These are phyloP conservation scores for Nezara viridula DNA, from an alignment of 2,888 invertebrate genomes.

Conservation along the genomic window DNA sequence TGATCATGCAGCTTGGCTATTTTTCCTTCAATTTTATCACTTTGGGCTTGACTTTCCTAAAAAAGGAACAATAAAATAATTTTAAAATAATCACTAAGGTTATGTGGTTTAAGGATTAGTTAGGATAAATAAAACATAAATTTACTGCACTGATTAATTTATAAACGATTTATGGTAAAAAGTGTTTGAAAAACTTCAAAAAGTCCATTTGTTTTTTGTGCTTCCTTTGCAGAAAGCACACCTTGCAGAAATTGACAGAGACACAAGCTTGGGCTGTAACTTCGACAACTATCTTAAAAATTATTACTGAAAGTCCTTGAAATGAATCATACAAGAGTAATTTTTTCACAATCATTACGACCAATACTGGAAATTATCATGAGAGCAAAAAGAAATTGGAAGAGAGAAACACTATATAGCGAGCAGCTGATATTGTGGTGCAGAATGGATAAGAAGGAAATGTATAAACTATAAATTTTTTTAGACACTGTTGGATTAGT, in stretches of 20 bases:
- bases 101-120: background rate
- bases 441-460: too few species aligned
- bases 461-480: too few species aligned
- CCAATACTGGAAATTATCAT: background rate
- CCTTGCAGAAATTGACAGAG: too few species aligned
- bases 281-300: too few species aligned
- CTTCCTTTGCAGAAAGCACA: too few species aligned
- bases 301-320: too few species aligned
- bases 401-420: background rate
- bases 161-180: too few species aligned
- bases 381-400: background rate
- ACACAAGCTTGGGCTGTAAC: too few species aligned
- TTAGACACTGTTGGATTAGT: too few species aligned
- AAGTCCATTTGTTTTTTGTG: too few species aligned
- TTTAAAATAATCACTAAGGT: background rate
- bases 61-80: background rate
- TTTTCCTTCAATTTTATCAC: constrained; percentile 40
- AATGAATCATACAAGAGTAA: too few species aligned
- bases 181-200: too few species aligned
- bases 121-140: background rate
- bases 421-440: background rate
- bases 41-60: background rate
- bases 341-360: background rate
- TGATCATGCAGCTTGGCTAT: constrained; percentile 42
- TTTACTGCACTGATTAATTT: background rate